Conservation (phyloP, 2,888 invertebrate genomes). For the Pollenia amentaria region DNA sequence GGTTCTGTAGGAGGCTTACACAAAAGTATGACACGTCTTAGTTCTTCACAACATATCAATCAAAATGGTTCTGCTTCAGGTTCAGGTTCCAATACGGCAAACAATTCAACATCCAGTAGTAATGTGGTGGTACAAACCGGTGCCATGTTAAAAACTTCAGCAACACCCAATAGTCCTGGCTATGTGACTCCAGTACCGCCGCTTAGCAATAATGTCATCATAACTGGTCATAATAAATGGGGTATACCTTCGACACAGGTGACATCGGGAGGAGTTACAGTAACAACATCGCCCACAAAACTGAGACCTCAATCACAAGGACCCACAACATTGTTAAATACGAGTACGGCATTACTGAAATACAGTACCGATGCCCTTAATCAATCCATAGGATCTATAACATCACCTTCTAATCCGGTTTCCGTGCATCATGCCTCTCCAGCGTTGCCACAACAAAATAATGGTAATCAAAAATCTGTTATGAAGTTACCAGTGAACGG, state of each 20-base stretch:
- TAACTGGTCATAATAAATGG: constrained; percentile 86
- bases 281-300: constrained; percentile 86
- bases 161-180: constrained; percentile 79
- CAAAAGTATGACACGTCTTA: constrained; percentile 92
- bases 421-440: constrained; percentile 84
- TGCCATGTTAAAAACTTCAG: constrained; percentile 72
- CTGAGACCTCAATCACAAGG: constrained; percentile 86
- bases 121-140: constrained; percentile 82
- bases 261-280: constrained; percentile 87
- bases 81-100: constrained; percentile 81
- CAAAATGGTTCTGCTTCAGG: constrained; percentile 84
- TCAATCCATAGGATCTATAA: constrained; percentile 84
- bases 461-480: constrained; percentile 84
- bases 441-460: constrained; percentile 81
- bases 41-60: constrained; percentile 91
- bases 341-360: constrained; percentile 83
- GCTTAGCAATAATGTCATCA: constrained; percentile 85
- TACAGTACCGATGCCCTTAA: constrained; percentile 84
- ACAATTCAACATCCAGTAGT: constrained; percentile 80
- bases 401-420: constrained; percentile 83
- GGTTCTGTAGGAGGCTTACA: constrained; percentile 92
- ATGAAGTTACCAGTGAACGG: constrained; percentile 84
- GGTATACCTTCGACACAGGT: constrained; percentile 85
- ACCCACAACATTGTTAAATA: constrained; percentile 84
- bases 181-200: constrained; percentile 84